Base-by-base conservation (phyloP, 2,888 invertebrate species). In the Stenotaenia linearis region DNA sequence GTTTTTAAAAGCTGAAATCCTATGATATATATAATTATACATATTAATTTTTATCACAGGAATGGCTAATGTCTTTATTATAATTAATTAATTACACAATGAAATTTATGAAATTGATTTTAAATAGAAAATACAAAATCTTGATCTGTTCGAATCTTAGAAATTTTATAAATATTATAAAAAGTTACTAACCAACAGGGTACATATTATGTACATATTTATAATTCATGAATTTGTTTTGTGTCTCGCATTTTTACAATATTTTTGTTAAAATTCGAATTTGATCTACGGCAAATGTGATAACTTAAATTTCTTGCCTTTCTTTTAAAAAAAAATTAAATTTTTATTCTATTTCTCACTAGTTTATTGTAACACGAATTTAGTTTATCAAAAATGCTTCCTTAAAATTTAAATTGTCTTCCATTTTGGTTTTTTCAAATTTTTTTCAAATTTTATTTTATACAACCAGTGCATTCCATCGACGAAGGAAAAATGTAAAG, bases 101-200 rank as follows among this genome's bases (percentile, higher is more conserved):
- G 23, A 56, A 3, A 7, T 1, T 28, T 25, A 28, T 69, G 23
- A 18, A 50, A 50, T 50, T 40, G 3, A 40, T n/a, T 28, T 23
- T 10, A 69, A 69, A 69, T 28, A 28, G 9, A 7, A 15, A 25
- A 28, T 4, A 50, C 3, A 50, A 50, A 21, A 50, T 5, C 5
- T 50, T 18, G 18, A 18, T 50, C 7, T 50, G 50, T 50, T 18
- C 18, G 18, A 6, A 50, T 18, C 12, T n/a, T 40, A 40, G 40
- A 40, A 4, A 10, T 40, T n/a, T n/a, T 50, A 50, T 18, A 21
- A 50, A 50, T 50, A 50, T 50, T 69, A 69, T 69, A 69, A 69
- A 69, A 69, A 69, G 69, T 69, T 69, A 69, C 69, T 69, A 69
- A 69, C 69, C 69, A 28, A 69, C 69, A 69, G 69, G 69, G 69